These are phyloP conservation scores for Anthopleura sola DNA, from an alignment of 64 coral and sea anemone genomes.

Conservation along the genomic window DNA sequence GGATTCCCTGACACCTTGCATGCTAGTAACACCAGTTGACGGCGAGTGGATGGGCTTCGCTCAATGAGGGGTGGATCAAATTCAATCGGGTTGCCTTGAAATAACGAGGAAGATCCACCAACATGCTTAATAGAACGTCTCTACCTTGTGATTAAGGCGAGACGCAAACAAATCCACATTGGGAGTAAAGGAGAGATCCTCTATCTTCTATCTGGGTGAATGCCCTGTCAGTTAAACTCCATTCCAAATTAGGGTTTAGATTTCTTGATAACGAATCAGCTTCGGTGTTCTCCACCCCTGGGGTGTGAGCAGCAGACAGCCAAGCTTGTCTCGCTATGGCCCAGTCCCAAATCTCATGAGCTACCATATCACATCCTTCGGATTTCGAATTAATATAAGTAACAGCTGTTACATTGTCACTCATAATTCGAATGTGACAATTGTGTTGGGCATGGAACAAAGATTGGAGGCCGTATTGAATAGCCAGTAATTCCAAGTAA, in stretches of 20 bases:
- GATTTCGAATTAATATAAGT: conserved; percentile 38
- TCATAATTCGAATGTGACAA: conserved; percentile 44
- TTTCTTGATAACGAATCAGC: conserved; percentile 20
- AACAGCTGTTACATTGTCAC: conserved; percentile 54
- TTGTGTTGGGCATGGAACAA: conserved; percentile 24
- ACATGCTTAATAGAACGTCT: conserved; percentile 24
- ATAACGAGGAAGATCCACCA: conserved; percentile 15
- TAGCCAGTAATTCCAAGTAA: conserved; percentile 21
- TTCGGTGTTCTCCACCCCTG: too few species aligned
- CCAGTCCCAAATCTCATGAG: conserved; percentile 28
- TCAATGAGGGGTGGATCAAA: too few species aligned
- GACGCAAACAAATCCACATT: conserved; percentile 4
- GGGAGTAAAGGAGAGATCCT: background rate
- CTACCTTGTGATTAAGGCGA: conserved; percentile 1
- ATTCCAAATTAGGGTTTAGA: background rate
- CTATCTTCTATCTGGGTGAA: background rate
- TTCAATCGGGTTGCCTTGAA: background rate
- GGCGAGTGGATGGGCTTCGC: too few species aligned
- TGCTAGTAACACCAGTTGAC: conserved; percentile 25
- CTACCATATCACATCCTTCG: background rate
- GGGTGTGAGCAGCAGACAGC: conserved; percentile 28
- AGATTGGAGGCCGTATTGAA: conserved; percentile 20
- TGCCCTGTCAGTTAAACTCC: background rate
- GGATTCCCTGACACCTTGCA: conserved; percentile 22
- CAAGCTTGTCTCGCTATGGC: conserved; percentile 6